Evolutionary conservation across 1,140 invertebrate species (phyloP).

Genomic region (Cyclina sinensis): DNA sequence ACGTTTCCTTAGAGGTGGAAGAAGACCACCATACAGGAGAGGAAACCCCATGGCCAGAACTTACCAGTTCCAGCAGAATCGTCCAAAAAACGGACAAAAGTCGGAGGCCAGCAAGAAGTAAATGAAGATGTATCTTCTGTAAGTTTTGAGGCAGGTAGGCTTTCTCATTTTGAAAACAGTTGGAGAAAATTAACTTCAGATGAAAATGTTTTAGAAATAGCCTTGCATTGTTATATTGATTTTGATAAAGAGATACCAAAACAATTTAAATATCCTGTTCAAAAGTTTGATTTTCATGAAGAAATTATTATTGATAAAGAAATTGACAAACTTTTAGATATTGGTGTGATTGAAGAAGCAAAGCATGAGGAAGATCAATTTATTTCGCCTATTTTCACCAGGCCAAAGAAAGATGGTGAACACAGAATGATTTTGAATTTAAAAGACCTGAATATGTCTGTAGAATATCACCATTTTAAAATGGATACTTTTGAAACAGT

Average conservation of each 20-base stretch:
- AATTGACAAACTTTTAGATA: conserved; percentile 43
- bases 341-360: conserved; percentile 24
- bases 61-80: neutral
- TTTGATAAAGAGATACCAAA: conserved; percentile 21
- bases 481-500: conserved; percentile 46
- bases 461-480: no score
- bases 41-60: neutral
- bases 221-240: conserved; percentile 47
- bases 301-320: conserved; percentile 25
- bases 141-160: conserved; percentile 17
- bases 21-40: neutral
- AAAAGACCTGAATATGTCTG: no score
- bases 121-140: neutral
- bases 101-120: neutral
- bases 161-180: neutral
- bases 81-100: neutral
- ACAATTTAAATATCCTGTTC: neutral
- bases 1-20: neutral
- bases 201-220: conserved; percentile 53
- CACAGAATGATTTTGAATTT: no score
- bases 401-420: conserved; percentile 38
- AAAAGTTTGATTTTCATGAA: conserved; percentile 27
- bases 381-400: conserved; percentile 36
- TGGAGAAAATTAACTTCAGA: neutral
- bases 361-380: conserved; percentile 19